Evolutionary conservation across 2,888 invertebrate genomes (phyloP), one percentile per base, ranked within the genome.

Genomic region (Epinotia demarniana): DNA sequence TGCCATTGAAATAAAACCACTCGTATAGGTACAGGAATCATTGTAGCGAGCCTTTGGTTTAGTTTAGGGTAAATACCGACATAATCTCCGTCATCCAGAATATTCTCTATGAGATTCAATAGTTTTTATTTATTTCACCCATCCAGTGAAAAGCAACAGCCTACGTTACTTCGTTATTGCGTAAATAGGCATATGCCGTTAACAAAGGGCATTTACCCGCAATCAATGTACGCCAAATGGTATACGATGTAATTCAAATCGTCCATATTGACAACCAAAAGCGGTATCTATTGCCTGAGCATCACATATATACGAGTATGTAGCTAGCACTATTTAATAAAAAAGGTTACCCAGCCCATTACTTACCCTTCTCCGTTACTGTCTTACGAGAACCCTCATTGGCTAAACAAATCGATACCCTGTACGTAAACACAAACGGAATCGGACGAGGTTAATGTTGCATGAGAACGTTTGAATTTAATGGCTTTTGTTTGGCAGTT

Each of bases 391-490:
- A 18, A 58, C 58, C 69, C 69, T 60, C 69, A 69, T 69, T 69
- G 69, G 58, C 69, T 60, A 69, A 69, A 69, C 69, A 69, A 69
- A 69, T 69, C 69, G 69, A 69, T 69, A 69, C 23, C n/a, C 60
- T 23, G 69, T 57, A 74, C 68, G 74, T 74, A 71, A 75, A 75
- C 57, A 73, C 70, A 75, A 75, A 60, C 39, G 75, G 64, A 66
- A 75, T 75, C 75, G 75, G 64, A 71, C 64, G 80, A 80, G 83
- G 77, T 86, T 85, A 88, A 88, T 86, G 86, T 85, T 79, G 81
- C 82, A 84, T 84, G 81, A 84, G 82, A 81, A 68, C 71, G 74
- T 85, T 86, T 86, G 85, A 87, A 86, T 88, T 85, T 86, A 88
- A 87, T 87, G 86, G 83, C 83, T 77, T 77, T 75, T 75, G 72